Percentiles rank a stretch among this genome's conserved stretches.
These are phyloP conservation scores for Bos taurus DNA, from an alignment of 2,113 vertebrate genomes.

Conservation along the genomic window ARS-UCD2.0 NC_037357.1:11371001-11371500, in stretches of 20 bases:
- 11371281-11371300: background rate
- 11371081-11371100: background rate
- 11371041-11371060: background rate
- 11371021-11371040: background rate
- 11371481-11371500: background rate
- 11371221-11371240: background rate
- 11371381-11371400: background rate
- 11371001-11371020: background rate
- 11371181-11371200: background rate
- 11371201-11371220: background rate
- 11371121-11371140: background rate
- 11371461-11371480: background rate
- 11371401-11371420: background rate
- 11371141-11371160: background rate
- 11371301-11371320: background rate
- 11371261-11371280: background rate
- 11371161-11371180: background rate
- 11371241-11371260: background rate
- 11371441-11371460: background rate
- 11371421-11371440: background rate
- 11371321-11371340: background rate
- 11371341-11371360: background rate
- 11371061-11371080: background rate
- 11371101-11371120: background rate
- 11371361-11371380: background rate